Evolutionary conservation across 2,797 vertebrate genomes (phyloP).

Genomic region (Pangasius djambal): DNA sequence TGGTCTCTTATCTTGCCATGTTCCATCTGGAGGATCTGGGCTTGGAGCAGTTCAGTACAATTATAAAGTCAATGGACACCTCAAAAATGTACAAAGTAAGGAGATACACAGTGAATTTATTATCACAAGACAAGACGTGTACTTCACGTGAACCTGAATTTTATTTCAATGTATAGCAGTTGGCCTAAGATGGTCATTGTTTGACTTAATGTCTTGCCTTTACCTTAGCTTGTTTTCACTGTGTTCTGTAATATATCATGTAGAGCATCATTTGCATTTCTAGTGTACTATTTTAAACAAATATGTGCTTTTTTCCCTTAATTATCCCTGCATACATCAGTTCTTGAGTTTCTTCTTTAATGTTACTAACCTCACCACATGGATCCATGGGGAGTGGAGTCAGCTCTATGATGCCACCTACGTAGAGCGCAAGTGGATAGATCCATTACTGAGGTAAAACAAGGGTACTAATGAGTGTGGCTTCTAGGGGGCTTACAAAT

Average conservation of each 20-base stretch:
- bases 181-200: not conserved
- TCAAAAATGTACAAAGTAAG: constrained; percentile 84
- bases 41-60: constrained; percentile 77
- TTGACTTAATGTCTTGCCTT: not conserved
- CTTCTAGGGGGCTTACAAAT: not conserved
- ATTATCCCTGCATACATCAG: constrained; percentile 67
- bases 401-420: constrained; percentile 79
- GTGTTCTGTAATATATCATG: not conserved
- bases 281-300: not conserved
- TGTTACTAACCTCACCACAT: constrained; percentile 78
- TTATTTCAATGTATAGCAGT: not conserved
- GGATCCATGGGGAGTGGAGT: constrained; percentile 90
- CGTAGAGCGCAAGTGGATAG: constrained; percentile 82
- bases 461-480: not conserved
- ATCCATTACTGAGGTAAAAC: constrained; percentile 82
- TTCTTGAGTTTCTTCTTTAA: constrained; percentile 92
- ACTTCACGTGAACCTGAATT: not conserved
- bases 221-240: not conserved
- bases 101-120: not conserved
- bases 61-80: constrained; percentile 81
- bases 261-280: not conserved
- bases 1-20: constrained; percentile 85
- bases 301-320: constrained; percentile 19
- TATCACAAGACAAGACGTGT: too few species aligned
- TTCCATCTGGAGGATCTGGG: constrained; percentile 87